phyloP scores from a whole-genome alignment of 1,140 invertebrate species.

The Nasonia giraulti region DNA sequence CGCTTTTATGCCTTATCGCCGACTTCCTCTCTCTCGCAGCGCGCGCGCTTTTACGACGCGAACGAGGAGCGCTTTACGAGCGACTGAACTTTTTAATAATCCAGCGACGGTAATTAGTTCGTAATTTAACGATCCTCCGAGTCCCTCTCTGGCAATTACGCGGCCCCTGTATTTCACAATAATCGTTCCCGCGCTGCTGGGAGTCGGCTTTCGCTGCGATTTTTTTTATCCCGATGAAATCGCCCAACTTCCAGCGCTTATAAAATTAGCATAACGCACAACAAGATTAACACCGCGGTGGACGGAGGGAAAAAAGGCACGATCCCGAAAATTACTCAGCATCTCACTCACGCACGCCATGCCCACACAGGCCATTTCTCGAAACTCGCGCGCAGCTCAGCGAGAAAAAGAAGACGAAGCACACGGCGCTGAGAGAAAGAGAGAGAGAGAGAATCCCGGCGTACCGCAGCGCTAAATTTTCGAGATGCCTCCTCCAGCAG shows the following conservation, averaged over 20 bases:
- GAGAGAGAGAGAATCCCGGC: slow-evolving; percentile 24
- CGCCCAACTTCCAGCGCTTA: too few species aligned
- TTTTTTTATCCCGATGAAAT: slow-evolving; percentile 30
- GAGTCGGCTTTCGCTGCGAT: background rate
- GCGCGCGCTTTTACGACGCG: slow-evolving; percentile 60
- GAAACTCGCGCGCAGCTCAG: background rate
- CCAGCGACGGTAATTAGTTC: slow-evolving; percentile 70
- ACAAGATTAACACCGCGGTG: background rate
- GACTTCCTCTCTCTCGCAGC: slow-evolving; percentile 17
- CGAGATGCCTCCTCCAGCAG: slow-evolving; percentile 20
- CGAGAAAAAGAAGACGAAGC: background rate
- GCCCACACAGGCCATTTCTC: background rate
- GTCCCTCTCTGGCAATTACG: slow-evolving; percentile 65
- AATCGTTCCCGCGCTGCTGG: slow-evolving; percentile 54
- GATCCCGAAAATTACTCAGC: background rate
- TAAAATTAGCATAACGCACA: background rate
- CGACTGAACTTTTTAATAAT: slow-evolving; percentile 73
- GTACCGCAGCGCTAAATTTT: slow-evolving; percentile 36
- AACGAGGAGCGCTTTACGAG: slow-evolving; percentile 62
- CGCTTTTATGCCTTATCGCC: slow-evolving; percentile 28
- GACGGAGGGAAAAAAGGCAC: background rate
- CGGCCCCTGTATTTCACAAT: slow-evolving; percentile 66
- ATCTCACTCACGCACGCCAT: too few species aligned
- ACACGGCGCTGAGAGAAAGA: background rate
- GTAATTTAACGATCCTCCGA: slow-evolving; percentile 72